Conservation (phyloP, 1,140 invertebrate species). For the Saccostrea glomerata region DNA sequence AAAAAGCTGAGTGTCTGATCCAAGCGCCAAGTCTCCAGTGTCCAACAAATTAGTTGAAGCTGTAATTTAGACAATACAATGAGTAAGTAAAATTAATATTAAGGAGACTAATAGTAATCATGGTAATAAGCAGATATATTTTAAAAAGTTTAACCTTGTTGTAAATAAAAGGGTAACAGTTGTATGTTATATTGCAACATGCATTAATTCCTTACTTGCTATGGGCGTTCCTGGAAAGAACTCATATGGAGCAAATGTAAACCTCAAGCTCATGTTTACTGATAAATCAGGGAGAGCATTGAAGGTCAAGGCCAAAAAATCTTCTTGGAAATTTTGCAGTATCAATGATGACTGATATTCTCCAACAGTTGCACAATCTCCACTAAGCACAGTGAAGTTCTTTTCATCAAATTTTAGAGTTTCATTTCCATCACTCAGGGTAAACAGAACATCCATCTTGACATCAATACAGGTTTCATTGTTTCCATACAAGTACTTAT, state of each 20-base stretch:
- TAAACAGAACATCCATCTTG: background rate
- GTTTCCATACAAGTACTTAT: background rate
- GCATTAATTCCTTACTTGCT: no score
- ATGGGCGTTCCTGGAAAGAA: background rate
- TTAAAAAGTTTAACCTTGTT: no score
- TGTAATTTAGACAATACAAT: background rate
- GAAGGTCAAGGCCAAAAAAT: background rate
- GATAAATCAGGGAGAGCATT: background rate
- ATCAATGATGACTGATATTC: background rate
- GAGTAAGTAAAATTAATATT: no score
- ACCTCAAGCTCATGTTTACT: background rate
- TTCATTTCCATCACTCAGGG: background rate
- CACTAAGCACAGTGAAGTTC: background rate
- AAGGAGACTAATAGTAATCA: no score
- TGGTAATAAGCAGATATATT: no score
- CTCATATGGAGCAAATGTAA: background rate
- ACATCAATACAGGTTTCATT: constrained; percentile 6
- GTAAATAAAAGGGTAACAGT: no score
- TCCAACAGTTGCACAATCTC: background rate
- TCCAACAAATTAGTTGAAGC: background rate
- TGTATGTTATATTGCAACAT: no score
- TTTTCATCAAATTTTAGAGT: background rate
- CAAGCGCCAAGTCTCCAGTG: background rate
- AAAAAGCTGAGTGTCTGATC: background rate
- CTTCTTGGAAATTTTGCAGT: background rate